phyloP scores from a whole-genome alignment of 2,888 invertebrate genomes.

The Holacanthella duospinosa region DNA sequence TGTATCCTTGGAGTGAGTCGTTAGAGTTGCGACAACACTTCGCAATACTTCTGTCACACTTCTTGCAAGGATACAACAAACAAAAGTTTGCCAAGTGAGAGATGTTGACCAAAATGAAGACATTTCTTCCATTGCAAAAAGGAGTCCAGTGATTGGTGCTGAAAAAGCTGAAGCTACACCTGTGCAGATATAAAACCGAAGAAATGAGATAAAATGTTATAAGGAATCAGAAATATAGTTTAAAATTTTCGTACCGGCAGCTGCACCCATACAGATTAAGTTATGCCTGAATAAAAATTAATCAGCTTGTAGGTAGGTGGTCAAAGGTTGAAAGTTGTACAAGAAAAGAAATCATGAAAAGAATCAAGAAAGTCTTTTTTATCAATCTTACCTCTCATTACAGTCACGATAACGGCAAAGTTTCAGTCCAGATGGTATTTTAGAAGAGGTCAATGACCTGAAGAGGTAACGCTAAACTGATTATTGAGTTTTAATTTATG shows the following conservation, averaged over 20 bases:
- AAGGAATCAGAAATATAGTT: not conserved
- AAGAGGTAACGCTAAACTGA: too few relatives aligned
- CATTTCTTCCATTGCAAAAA: conserved; percentile 45
- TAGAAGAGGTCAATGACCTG: not conserved
- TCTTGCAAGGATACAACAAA: conserved; percentile 42
- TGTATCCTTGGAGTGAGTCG: conserved; percentile 8
- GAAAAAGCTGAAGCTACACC: conserved; percentile 45
- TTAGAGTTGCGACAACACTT: conserved; percentile 15
- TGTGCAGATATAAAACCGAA: not conserved
- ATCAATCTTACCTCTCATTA: conserved; percentile 25
- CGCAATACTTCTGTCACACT: conserved; percentile 28
- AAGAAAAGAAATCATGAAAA: too few relatives aligned
- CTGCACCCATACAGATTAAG: conserved; percentile 40
- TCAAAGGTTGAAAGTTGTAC: too few relatives aligned
- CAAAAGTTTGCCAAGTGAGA: conserved; percentile 45
- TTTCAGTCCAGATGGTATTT: not conserved
- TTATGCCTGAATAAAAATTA: conserved; percentile 27
- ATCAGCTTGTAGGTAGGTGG: too few relatives aligned
- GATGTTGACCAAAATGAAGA: conserved; percentile 44
- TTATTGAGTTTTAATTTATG: too few relatives aligned
- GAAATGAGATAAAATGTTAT: not conserved
- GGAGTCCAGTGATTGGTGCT: conserved; percentile 44
- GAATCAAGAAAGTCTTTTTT: too few relatives aligned
- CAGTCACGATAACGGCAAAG: conserved; percentile 32
- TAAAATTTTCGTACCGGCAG: conserved; percentile 38